These are phyloP conservation scores for Antitype chi DNA, from an alignment of 2,888 invertebrate genomes.

Conservation along the genomic window DNA sequence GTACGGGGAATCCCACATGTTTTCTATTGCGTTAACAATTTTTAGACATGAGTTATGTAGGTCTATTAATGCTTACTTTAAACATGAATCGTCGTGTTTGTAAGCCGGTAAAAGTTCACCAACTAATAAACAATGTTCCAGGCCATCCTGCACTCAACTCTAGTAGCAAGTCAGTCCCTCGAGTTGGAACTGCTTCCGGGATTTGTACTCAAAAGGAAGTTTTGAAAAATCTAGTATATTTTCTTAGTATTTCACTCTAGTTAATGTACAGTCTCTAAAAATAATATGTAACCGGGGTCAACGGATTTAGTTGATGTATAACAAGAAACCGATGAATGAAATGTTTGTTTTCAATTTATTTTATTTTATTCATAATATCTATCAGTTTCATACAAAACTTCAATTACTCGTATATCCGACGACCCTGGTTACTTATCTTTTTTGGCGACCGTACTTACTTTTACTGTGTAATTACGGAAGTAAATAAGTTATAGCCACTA, in stretches of 20 bases:
- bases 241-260: not conserved
- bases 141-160: slow-evolving; percentile 40
- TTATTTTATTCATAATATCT: too few relatives aligned
- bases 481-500: not conserved
- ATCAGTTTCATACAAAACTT: too few relatives aligned
- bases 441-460: too few relatives aligned
- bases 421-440: too few relatives aligned
- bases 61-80: slow-evolving; percentile 5
- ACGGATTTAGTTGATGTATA: too few relatives aligned
- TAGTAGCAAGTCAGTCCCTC: slow-evolving; percentile 13
- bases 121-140: slow-evolving; percentile 21
- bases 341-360: too few relatives aligned
- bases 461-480: not conserved
- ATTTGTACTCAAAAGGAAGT: not conserved
- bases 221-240: not conserved
- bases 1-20: slow-evolving; percentile 38
- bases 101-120: slow-evolving; percentile 34
- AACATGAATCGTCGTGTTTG: slow-evolving; percentile 18
- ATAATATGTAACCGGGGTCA: too few relatives aligned
- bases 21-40: slow-evolving; percentile 11
- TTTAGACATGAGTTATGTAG: not conserved
- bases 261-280: too few relatives aligned
- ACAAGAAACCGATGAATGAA: too few relatives aligned
- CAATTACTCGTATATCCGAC: too few relatives aligned
- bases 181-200: slow-evolving; percentile 9